Evolutionary conservation across 2,113 vertebrate genomes (phyloP).

Genomic region (Oplegnathus fasciatus): DNA sequence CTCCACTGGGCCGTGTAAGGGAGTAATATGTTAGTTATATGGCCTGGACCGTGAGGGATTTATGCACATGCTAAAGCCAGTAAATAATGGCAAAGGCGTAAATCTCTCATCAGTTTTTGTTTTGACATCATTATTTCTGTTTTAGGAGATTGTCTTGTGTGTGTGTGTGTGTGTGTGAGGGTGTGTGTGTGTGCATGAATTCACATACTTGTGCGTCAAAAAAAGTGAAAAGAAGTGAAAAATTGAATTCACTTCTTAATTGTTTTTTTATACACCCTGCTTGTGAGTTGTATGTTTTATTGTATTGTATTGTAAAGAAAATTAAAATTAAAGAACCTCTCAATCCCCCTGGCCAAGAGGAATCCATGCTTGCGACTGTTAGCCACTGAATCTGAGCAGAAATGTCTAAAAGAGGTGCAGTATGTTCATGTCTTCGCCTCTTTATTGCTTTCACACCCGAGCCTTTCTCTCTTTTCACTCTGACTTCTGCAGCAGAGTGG

Average conservation of each 20-base stretch:
- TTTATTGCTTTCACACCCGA: conserved; percentile 34
- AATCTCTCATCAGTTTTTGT: conserved; percentile 18
- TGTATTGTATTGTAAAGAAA: neutral
- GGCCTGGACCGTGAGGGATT: conserved; percentile 56
- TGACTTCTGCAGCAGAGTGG: conserved; percentile 22
- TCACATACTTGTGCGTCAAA: neutral
- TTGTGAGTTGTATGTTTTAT: neutral
- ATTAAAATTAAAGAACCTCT: neutral
- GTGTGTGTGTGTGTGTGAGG: too few species aligned
- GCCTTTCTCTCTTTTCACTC: conserved; percentile 29
- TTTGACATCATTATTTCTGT: neutral
- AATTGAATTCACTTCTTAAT: too few species aligned
- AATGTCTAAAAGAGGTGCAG: conserved; percentile 44
- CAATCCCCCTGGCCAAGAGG: neutral
- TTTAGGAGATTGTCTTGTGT: neutral
- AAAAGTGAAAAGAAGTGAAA: neutral
- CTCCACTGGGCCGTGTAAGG: conserved; percentile 66
- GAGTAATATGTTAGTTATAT: conserved; percentile 61
- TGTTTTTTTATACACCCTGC: neutral
- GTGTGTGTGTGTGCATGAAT: neutral
- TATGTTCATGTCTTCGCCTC: conserved; percentile 33
- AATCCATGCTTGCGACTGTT: conserved; percentile 14
- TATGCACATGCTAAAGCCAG: conserved; percentile 40
- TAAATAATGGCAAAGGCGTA: neutral
- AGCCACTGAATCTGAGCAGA: conserved; percentile 29